Evolutionary conservation across 2,888 invertebrate genomes (phyloP), one percentile per base, ranked within the genome.

Genomic region (Nowickia ferox): DNA sequence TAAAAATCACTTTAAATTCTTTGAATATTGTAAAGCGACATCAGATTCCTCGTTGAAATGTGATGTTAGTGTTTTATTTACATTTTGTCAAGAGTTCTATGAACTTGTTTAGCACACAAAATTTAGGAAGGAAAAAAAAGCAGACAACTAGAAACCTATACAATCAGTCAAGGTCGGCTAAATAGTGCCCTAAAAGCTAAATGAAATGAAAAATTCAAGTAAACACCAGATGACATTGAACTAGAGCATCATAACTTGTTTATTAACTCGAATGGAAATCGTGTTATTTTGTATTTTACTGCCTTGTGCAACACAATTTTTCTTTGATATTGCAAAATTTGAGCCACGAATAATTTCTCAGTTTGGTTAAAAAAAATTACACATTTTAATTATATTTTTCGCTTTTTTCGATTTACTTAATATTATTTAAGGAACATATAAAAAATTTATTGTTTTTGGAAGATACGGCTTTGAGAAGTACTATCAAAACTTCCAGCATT

Each of bases 1-100:
- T 15, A 66, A 57, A 74, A 76, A 63, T 81, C 46, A 65, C 22
- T 72, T 51, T 13, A 46, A 66, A 77, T 77, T 83, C 65, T 72
- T 71, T 57, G 51, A 51, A 51, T 44, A 72, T 48, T 68, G 75
- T 61, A 59, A 51, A 66, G 57, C 44, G 44, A 53, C 74, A 68
- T 48, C 51, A 59, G 40, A 59, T 53, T 53, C 15, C 17, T 30
- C 17, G 69, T 53, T 76, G 19, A 76, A 76, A 74, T 76, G 48
- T 61, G 46, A 57, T 61, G 19, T 74, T 74, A 81, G 61, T 48
- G 42, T 57, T 81, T 84, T 81, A 76, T 81, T 81, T 84, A 81
- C 71, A 71, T 80, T 72, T 72, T 75, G 42, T 53, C 65, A 40
- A 77, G 53, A 84, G 81, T 84, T 84, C 84, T 84, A 76, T 84